phyloP scores from a whole-genome alignment of 2,113 vertebrate species.

The Silurus glanis region DNA sequence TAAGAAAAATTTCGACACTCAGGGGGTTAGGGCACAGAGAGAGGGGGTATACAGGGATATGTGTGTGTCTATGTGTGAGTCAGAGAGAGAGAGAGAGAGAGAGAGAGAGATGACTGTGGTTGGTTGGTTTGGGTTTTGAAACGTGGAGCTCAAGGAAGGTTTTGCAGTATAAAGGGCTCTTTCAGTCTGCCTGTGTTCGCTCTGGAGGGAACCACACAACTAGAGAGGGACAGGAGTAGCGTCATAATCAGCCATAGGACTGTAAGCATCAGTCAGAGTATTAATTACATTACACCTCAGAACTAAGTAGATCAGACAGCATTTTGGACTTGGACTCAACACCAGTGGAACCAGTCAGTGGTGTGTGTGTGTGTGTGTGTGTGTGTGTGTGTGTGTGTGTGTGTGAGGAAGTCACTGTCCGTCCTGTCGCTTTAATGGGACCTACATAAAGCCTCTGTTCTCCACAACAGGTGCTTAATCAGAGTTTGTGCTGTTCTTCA shows the following conservation, averaged over 20 bases:
- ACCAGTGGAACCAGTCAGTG: constrained; percentile 9
- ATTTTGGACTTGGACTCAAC: background rate
- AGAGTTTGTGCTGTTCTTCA: background rate
- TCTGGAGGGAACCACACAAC: constrained; percentile 23
- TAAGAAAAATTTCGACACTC: background rate
- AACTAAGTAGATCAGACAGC: background rate
- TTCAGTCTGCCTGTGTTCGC: constrained; percentile 63
- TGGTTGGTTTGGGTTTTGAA: constrained; percentile 26
- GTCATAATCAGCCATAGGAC: too few species aligned
- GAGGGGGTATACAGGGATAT: too few species aligned
- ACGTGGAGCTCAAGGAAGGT: constrained; percentile 3
- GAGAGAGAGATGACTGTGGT: constrained; percentile 36
- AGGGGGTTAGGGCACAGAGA: background rate
- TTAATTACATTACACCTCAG: background rate
- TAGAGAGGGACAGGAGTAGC: background rate
- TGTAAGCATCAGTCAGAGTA: background rate
- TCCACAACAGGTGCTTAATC: constrained; percentile 61
- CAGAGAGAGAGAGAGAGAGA: constrained; percentile 26
- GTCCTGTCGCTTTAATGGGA: background rate
- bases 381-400: background rate
- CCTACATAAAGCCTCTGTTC: constrained; percentile 22
- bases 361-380: background rate
- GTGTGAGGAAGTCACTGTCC: background rate
- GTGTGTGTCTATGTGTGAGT: too few species aligned
- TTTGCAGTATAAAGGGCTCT: constrained; percentile 69